Percentiles rank a stretch among this genome's conserved stretches.
phyloP scores from a whole-genome alignment of 2,888 invertebrate species.

The Apamea sordens region DNA sequence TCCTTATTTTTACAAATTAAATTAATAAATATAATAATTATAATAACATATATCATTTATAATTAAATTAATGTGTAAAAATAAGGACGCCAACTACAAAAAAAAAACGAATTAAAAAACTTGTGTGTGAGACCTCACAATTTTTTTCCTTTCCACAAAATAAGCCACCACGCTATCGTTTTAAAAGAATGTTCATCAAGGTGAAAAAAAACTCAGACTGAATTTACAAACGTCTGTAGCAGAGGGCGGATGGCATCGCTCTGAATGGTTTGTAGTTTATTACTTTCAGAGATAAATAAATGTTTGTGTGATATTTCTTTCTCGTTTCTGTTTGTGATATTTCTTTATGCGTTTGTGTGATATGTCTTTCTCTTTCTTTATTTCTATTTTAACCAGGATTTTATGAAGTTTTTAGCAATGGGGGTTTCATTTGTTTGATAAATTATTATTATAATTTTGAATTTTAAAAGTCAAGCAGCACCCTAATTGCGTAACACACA shows the following conservation, averaged over 20 bases:
- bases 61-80: no score
- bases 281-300: conserved; percentile 28
- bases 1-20: background rate
- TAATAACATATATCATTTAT: no score
- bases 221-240: conserved; percentile 30
- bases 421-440: no score
- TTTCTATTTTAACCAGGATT: background rate
- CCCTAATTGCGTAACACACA: no score
- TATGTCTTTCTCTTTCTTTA: background rate
- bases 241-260: conserved; percentile 31
- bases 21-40: no score
- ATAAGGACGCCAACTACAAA: no score
- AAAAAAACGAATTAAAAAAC: background rate
- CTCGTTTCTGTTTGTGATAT: background rate
- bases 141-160: conserved; percentile 1
- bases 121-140: conserved; percentile 5
- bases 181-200: conserved; percentile 47
- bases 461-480: background rate
- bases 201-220: conserved; percentile 30
- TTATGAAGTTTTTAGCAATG: background rate
- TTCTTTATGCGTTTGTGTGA: background rate
- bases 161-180: conserved; percentile 1
- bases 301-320: conserved; percentile 8
- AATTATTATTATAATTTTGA: background rate
- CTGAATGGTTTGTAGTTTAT: conserved; percentile 31